Evolutionary conservation across 2,113 vertebrate species (phyloP), one percentile per base, ranked within the genome.

Genomic region (Etheostoma cragini): DNA sequence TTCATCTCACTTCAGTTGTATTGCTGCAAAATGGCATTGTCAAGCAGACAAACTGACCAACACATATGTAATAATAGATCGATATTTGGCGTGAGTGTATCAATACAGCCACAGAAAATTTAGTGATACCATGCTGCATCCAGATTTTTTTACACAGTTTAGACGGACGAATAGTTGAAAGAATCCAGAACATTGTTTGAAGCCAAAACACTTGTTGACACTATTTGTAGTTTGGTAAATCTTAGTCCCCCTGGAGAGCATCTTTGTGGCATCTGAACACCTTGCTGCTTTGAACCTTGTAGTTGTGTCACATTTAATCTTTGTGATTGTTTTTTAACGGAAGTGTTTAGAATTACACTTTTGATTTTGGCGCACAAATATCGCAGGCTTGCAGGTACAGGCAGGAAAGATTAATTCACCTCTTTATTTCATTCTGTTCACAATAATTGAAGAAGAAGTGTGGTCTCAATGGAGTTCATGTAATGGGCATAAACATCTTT

Each of bases 361-460:
- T 42, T 47, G 22, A 8, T 47, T 47, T 21, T 58, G 24, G 35
- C 52, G 6, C 45, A 2, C 3, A 35, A 3, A 33, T 52, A 21
- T 46, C 33, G 24, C 6, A 30, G 10, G 35, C 16, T 19, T 47
- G 42, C 38, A 56, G 38, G n/a, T 26, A 16, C 30, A 42, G 16
- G 33, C 38, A 62, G 61, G 12, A 47, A 60, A 17, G 5, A 38
- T 64, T 14, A 8, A 74, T 63, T 21, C 2, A 33, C 6, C 6
- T 49, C 45, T 52, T 62, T 22, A 47, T 62, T 78, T 62, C 17
- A 54, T 70, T 53, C 16, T 38, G 7, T 66, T 46, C 57, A 22
- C 52, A 47, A 17, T 1, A 30, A n/a, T 0, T 61, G 26, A 52
- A 21, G 10, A 45, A 47, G 8, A 33, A 4, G 24, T 17, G 12